Conservation (phyloP, 2,797 vertebrate species). For the Rhinichthys osculus region DNA sequence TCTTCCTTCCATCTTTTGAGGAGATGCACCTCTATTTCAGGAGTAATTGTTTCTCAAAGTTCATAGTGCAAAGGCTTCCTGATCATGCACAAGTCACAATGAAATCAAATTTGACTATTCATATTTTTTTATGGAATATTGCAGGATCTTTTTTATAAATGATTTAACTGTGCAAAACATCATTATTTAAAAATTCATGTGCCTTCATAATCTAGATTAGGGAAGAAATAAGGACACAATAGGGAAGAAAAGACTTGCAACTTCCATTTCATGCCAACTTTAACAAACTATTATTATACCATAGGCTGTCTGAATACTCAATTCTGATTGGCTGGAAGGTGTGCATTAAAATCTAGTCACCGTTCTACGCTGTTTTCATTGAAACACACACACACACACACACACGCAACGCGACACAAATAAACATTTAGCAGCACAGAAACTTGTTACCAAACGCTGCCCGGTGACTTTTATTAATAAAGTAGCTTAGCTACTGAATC, state of each 20-base stretch:
- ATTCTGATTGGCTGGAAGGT: neutral
- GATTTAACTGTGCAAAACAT: neutral
- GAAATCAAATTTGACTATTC: neutral
- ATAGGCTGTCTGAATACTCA: neutral
- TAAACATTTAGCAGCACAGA: neutral
- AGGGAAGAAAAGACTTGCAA: neutral
- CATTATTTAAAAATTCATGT: neutral
- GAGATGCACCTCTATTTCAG: slow-evolving; percentile 13
- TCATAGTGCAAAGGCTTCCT: neutral
- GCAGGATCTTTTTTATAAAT: neutral
- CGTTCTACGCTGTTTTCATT: neutral
- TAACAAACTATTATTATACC: neutral
- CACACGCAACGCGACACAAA: neutral
- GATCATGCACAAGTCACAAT: neutral
- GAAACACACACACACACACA: neutral
- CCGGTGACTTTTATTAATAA: neutral
- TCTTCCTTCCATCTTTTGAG: slow-evolving; percentile 24
- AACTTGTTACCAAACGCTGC: neutral
- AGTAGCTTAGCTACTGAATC: neutral
- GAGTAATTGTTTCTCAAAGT: slow-evolving; percentile 23
- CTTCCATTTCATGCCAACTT: neutral
- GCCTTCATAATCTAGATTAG: neutral
- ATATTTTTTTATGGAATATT: neutral
- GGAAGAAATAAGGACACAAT: neutral
- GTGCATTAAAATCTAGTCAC: neutral